Evolutionary conservation across 2,797 vertebrate genomes (phyloP).

Genomic region (Macrochelys suwanniensis): DNA sequence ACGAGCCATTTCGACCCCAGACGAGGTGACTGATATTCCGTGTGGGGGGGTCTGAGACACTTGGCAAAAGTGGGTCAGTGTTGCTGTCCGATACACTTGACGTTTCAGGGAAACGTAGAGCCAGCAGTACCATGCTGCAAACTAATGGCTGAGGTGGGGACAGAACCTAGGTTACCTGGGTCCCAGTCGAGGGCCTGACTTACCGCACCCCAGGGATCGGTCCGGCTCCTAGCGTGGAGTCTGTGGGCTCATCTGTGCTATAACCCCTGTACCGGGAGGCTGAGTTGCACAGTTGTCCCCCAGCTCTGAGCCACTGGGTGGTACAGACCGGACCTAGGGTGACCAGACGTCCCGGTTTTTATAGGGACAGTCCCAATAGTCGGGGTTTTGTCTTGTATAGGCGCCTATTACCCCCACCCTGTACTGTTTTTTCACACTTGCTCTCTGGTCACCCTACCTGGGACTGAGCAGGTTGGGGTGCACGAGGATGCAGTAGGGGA

Average conservation of each 20-base stretch:
- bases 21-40: neutral
- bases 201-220: neutral
- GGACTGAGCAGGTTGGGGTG: too few relatives aligned
- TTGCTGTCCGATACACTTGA: neutral
- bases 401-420: too few relatives aligned
- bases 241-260: neutral
- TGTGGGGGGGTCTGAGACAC: neutral
- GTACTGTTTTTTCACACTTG: too few relatives aligned
- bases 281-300: neutral
- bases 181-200: neutral
- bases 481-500: too few relatives aligned
- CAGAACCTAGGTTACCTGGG: accelerated
- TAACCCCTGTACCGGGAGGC: too few relatives aligned
- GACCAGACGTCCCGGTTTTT: too few relatives aligned
- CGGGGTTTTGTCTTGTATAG: too few relatives aligned
- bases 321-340: neutral
- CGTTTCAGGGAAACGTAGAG: neutral
- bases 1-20: neutral
- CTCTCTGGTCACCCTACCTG: too few relatives aligned
- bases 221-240: neutral
- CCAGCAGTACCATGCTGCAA: neutral
- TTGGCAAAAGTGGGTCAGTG: too few relatives aligned
- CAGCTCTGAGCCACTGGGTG: neutral
- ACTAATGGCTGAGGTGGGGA: neutral
- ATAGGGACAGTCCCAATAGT: too few relatives aligned